A percentile compares a stretch with the other conserved stretches of the same genome.
Evolutionary conservation across 2,113 vertebrate genomes (phyloP).

Genomic region (Spermophilus dauricus): DNA sequence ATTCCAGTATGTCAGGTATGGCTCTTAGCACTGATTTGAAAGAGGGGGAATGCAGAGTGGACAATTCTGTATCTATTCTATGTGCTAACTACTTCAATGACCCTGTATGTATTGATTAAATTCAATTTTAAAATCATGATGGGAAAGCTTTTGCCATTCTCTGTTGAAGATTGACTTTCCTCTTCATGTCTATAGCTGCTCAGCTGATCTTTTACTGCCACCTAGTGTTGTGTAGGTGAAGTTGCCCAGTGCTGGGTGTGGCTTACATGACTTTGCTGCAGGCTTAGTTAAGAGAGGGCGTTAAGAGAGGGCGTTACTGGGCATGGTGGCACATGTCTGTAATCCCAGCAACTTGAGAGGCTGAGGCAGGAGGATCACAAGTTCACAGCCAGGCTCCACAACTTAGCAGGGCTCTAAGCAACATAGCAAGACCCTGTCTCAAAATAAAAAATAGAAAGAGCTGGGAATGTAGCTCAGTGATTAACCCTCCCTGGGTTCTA

Average conservation of each 20-base stretch:
- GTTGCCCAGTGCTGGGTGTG: neutral
- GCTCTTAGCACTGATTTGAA: neutral
- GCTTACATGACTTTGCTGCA: neutral
- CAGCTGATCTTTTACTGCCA: slow-evolving; percentile 82
- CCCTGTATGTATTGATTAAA: neutral
- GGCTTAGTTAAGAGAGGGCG: neutral
- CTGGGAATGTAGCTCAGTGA: too few species aligned
- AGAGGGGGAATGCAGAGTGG: too few species aligned
- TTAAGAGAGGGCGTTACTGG: neutral
- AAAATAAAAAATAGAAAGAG: too few species aligned
- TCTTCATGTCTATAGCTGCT: neutral
- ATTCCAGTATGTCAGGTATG: slow-evolving; percentile 99
- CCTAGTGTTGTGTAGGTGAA: slow-evolving; percentile 71
- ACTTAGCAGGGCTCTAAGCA: too few species aligned
- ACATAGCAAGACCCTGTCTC: too few species aligned
- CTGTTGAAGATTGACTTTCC: neutral
- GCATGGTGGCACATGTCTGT: too few species aligned
- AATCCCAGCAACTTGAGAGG: too few species aligned
- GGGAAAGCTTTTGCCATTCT: neutral
- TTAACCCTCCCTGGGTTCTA: too few species aligned
- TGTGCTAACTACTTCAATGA: neutral
- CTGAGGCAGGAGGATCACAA: too few species aligned
- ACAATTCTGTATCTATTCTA: neutral
- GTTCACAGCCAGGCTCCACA: too few species aligned
- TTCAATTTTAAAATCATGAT: neutral